Evolutionary conservation across 1,140 invertebrate species (phyloP).

Genomic region (Rhyzopertha dominica): DNA sequence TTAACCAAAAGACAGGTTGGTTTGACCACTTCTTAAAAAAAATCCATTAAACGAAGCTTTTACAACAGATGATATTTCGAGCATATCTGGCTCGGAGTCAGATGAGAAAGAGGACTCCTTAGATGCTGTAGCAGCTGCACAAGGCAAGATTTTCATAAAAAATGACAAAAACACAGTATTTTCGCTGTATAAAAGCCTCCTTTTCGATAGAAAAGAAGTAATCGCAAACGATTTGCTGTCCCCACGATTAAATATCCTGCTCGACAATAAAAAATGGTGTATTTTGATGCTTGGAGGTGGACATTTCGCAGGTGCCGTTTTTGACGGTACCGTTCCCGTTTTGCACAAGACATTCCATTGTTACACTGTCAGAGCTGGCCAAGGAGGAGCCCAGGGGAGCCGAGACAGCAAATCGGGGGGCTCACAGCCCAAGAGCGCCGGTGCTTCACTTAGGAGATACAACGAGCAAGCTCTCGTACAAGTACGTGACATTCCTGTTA

Average conservation of each 20-base stretch:
- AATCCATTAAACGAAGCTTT: conserved; percentile 9
- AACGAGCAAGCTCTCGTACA: conserved; percentile 67
- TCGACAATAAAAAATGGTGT: conserved; percentile 52
- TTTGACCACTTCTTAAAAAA: conserved; percentile 4
- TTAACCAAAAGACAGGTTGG: conserved; percentile 28
- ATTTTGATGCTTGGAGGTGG: conserved; percentile 80
- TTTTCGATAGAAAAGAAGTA: conserved; percentile 59
- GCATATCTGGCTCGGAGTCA: conserved; percentile 69
- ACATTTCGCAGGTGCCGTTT: conserved; percentile 81
- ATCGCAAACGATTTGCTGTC: conserved; percentile 14
- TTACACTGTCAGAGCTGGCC: conserved; percentile 78
- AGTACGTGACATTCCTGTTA: conserved; percentile 43
- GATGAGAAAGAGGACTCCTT: conserved; percentile 52
- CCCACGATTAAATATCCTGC: conserved; percentile 19
- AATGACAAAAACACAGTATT: conserved; percentile 63
- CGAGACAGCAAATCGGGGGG: conserved; percentile 63
- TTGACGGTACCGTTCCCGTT: conserved; percentile 60
- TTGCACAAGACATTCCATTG: conserved; percentile 83
- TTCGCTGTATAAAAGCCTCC: conserved; percentile 65
- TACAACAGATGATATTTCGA: conserved; percentile 63
- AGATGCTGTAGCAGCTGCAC: conserved; percentile 54
- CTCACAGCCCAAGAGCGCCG: conserved; percentile 69
- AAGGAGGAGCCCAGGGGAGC: conserved; percentile 71
- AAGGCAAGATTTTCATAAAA: conserved; percentile 68
- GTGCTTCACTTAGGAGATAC: conserved; percentile 73